Evolutionary conservation across 2,888 invertebrate genomes (phyloP).

Genomic region (Plemyria rubiginata): DNA sequence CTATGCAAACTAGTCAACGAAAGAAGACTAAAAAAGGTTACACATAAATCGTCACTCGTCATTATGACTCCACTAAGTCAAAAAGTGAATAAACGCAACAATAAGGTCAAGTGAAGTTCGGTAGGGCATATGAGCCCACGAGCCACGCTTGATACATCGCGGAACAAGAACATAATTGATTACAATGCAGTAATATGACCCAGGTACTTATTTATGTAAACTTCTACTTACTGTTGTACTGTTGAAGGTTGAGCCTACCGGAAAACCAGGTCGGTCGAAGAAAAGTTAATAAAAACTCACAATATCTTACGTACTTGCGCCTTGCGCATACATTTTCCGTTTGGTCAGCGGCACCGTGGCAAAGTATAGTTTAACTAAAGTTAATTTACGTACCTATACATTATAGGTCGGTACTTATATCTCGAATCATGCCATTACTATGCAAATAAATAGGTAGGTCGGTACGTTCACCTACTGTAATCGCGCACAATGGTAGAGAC

Average conservation of each 20-base stretch:
- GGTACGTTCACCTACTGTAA: background rate
- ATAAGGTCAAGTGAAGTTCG: slow-evolving; percentile 25
- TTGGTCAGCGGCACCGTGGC: background rate
- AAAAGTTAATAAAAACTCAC: slow-evolving; percentile 13
- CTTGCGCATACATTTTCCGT: background rate
- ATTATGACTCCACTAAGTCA: slow-evolving; percentile 10
- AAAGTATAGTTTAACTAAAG: background rate
- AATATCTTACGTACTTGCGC: background rate
- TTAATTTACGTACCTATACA: too few relatives aligned
- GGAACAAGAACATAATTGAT: slow-evolving; percentile 18
- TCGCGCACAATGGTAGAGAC: background rate
- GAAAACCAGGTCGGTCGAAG: slow-evolving; percentile 12
- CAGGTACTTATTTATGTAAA: background rate
- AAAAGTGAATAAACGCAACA: slow-evolving; percentile 24
- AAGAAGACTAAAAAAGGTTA: too few relatives aligned
- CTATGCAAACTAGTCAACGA: too few relatives aligned
- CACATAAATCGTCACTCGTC: too few relatives aligned
- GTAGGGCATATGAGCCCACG: slow-evolving; percentile 16
- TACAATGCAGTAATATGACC: slow-evolving; percentile 10
- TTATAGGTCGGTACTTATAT: background rate
- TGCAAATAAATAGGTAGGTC: background rate
- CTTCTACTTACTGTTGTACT: slow-evolving; percentile 5
- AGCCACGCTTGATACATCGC: slow-evolving; percentile 3
- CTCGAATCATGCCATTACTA: background rate
- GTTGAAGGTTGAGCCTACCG: slow-evolving; percentile 5